These are phyloP conservation scores for Isurus oxyrinchus DNA, from an alignment of 2,113 vertebrate genomes.

Conservation along the genomic window DNA sequence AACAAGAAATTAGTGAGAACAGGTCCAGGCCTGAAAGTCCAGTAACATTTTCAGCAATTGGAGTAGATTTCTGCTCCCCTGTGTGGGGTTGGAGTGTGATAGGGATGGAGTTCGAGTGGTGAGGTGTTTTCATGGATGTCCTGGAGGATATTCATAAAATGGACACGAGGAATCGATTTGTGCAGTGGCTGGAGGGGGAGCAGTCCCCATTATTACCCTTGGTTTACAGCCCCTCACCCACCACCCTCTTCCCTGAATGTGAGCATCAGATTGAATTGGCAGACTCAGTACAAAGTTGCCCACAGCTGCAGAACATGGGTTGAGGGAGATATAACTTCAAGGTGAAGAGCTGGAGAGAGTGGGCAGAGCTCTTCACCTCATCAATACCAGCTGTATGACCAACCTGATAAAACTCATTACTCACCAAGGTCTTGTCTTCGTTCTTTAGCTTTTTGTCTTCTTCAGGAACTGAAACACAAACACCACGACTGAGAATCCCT, in stretches of 20 bases:
- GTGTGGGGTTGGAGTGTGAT: not conserved
- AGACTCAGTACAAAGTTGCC: not conserved
- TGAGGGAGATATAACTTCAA: not conserved
- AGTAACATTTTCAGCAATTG: not conserved
- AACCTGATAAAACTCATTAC: not conserved
- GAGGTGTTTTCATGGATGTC: not conserved
- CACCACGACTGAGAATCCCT: not conserved
- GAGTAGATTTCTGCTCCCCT: not conserved
- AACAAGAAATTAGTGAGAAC: not conserved
- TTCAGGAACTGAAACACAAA: conserved; percentile 21
- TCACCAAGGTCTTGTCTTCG: conserved; percentile 2
- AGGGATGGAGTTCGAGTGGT: too few species aligned
- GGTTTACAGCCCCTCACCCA: not conserved
- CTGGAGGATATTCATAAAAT: not conserved
- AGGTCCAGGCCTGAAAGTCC: not conserved
- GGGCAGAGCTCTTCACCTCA: not conserved
- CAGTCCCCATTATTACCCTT: not conserved
- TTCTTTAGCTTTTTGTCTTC: not conserved
- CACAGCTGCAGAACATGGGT: too few species aligned
- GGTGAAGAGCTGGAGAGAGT: not conserved
- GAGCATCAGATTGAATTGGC: not conserved
- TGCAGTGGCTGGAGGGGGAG: not conserved
- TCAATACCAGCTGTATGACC: not conserved
- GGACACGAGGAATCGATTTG: not conserved
- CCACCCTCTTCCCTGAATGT: not conserved